phyloP scores from a whole-genome alignment of 1,140 invertebrate species.

The Camponotus pennsylvanicus region DNA sequence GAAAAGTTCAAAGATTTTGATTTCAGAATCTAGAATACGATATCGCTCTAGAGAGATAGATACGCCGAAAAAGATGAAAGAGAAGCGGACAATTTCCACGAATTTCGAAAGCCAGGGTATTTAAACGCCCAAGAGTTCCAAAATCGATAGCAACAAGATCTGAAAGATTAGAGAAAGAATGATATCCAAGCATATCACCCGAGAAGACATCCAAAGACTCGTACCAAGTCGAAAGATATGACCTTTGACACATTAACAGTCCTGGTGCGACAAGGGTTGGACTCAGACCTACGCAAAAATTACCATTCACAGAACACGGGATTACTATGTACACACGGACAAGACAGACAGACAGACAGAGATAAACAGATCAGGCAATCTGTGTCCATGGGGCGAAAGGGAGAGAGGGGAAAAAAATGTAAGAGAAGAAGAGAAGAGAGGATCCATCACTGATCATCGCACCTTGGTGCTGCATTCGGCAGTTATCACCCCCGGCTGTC shows the following conservation, averaged over 20 bases:
- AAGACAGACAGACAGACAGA: conserved; percentile 26
- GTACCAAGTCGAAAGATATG: conserved; percentile 22
- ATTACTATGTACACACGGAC: conserved; percentile 35
- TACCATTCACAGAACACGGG: conserved; percentile 44
- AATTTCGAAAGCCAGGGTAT: background rate
- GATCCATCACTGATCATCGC: conserved; percentile 65
- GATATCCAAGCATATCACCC: conserved; percentile 22
- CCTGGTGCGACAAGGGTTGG: conserved; percentile 28
- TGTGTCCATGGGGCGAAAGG: background rate
- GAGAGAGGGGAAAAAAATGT: background rate
- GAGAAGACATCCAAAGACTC: conserved; percentile 16
- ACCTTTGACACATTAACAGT: conserved; percentile 26
- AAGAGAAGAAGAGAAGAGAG: conserved; percentile 32
- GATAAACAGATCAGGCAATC: conserved; percentile 31
- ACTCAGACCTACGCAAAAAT: conserved; percentile 26
- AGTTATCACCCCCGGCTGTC: conserved; percentile 67
- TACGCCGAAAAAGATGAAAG: background rate
- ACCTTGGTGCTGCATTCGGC: conserved; percentile 75
- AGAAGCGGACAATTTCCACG: background rate
- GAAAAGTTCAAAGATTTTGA: background rate
- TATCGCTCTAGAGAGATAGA: background rate
- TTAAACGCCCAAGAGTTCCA: conserved; percentile 10
- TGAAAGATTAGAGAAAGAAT: conserved; percentile 8
- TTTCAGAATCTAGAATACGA: background rate
- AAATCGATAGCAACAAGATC: conserved; percentile 30